phyloP scores from a whole-genome alignment of 2,113 vertebrate species.

The Nesogale talazaci region DNA sequence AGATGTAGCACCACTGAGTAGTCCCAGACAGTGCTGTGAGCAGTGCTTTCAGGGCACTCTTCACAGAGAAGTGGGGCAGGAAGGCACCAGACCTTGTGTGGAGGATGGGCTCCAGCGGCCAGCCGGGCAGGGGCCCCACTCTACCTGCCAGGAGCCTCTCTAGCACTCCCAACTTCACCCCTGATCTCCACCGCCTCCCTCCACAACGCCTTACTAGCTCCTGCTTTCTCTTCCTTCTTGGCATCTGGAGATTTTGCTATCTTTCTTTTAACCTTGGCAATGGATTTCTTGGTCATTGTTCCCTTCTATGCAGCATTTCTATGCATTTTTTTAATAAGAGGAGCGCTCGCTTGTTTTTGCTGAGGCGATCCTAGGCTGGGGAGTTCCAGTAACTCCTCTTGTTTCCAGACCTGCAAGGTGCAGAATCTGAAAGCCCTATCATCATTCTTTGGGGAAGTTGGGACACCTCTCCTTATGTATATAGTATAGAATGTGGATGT shows the following conservation, averaged over 20 bases:
- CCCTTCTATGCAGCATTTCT: conserved; percentile 26
- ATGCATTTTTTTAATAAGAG: conserved; percentile 6
- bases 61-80: neutral
- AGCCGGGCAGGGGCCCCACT: neutral
- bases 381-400: neutral
- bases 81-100: neutral
- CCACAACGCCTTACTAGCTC: neutral
- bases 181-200: rapidly evolving
- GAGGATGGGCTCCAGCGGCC: neutral
- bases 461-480: neutral
- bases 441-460: neutral
- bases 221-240: neutral
- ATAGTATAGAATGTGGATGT: neutral
- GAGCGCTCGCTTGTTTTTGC: neutral
- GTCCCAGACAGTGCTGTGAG: neutral
- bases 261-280: conserved; percentile 30
- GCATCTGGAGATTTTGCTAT: conserved; percentile 34
- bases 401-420: neutral
- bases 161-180: no score
- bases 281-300: conserved; percentile 49
- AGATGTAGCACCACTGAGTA: neutral
- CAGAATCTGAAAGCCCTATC: neutral
- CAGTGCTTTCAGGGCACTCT: neutral
- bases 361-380: neutral
- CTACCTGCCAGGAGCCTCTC: neutral